Conservation (phyloP, 2,888 invertebrate species). For the Athalia cordata region DNA sequence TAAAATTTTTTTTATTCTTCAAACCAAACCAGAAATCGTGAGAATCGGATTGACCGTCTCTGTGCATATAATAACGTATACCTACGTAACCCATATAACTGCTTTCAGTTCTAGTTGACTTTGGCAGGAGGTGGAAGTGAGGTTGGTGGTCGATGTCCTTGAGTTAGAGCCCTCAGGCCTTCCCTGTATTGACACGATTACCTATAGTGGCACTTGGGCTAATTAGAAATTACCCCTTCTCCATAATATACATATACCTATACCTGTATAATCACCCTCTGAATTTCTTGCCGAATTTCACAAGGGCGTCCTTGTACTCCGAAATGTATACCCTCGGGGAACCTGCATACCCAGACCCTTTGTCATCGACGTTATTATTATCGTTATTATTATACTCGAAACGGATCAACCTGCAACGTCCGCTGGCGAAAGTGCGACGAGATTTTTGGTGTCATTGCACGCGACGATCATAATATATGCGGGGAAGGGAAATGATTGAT, state of each 20-base stretch:
- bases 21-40: no score
- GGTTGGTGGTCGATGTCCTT: neutral
- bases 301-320: no score
- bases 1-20: no score
- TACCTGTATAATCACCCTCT: neutral
- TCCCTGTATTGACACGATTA: conserved; percentile 30
- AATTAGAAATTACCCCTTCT: conserved; percentile 33
- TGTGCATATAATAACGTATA: no score
- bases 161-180: conserved; percentile 1
- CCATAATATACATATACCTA: neutral
- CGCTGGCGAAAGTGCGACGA: conserved; percentile 2
- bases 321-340: no score
- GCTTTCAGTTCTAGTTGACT: conserved; percentile 15
- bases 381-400: no score
- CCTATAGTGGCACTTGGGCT: conserved; percentile 29
- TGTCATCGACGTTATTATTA: no score
- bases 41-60: no score
- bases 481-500: conserved; percentile 6
- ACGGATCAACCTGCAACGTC: no score
- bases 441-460: conserved; percentile 6
- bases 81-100: no score
- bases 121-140: conserved; percentile 9
- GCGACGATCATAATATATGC: neutral
- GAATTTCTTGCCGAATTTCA: neutral
- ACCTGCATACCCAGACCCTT: no score